Evolutionary conservation across 35 echinoderm and acorn worm species (phyloP), one percentile per base, ranked within the genome.

Genomic region (Amphiura filiformis): DNA sequence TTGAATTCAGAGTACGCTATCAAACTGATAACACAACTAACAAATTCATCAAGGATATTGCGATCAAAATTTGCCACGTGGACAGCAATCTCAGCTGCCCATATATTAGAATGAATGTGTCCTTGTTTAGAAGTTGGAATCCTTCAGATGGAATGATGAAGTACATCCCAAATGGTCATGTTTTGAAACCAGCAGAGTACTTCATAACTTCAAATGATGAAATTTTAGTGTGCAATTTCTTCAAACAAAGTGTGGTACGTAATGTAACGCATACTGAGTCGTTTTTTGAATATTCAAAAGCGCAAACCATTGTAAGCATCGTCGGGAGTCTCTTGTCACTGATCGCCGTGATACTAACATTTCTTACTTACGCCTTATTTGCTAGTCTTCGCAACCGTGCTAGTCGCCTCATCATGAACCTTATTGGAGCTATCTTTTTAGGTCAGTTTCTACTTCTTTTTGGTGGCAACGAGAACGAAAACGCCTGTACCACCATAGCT

Each of bases 341-440:
- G n/a, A 11, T 64, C 5, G 83, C 44, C 12, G 32, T 85, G 11
- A 4, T 61, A 2, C 32, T 61, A 14, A 85, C 83, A 0, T 36
- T 85, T 13, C 26, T 85, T 23, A 85, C 83, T 0, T 85, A 85
- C 35, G 34, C 44, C 20, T 32, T 85, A 12, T 85, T 85, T 31
- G 35, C 83, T 7, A 26, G 4, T 33, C 34, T 85, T 31, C 31
- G 83, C 20, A 85, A 85, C 56, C 14, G 0, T 9, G 47, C 56
- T 13, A 61, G 83, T 22, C 31, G 33, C 0, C 35, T 61, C 23
- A 61, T 85, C 23, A 61, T 70, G 32, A 64, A 61, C n/a, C 15
- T 85, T 32, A 34, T 61, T 7, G n/a, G 15, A 32, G 56, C 56
- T 3, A 34, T 85, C n/a, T 85, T 85, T 12, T 11, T 85, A 9